Conservation (phyloP, 1,140 invertebrate genomes). For the Brachystomella parvula region DNA sequence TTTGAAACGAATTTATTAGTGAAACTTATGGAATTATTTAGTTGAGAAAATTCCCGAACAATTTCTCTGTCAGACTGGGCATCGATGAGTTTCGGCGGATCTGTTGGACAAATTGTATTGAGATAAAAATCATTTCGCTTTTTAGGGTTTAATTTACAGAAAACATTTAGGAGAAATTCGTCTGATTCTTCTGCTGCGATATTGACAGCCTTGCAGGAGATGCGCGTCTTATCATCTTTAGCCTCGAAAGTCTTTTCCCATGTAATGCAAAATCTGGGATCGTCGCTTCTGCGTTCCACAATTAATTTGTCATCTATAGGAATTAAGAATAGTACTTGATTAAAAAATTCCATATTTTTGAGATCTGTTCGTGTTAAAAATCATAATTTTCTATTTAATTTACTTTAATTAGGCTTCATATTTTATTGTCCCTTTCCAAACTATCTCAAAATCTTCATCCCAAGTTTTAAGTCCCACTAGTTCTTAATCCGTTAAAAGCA, state of each 20-base stretch:
- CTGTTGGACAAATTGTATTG: not conserved
- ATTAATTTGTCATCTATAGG: not conserved
- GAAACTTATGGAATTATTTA: not conserved
- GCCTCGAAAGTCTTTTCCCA: not conserved
- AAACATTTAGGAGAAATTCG: not conserved
- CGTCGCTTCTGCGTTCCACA: not conserved
- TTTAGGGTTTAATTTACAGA: not conserved
- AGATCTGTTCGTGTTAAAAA: too few relatives aligned
- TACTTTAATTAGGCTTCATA: too few relatives aligned
- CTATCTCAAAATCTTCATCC: too few relatives aligned
- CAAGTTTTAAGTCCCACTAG: too few relatives aligned
- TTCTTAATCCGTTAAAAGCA: too few relatives aligned
- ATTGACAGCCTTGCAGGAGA: not conserved
- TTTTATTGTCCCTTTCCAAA: too few relatives aligned
- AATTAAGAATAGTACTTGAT: too few relatives aligned
- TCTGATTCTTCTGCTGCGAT: not conserved
- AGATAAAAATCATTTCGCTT: not conserved
- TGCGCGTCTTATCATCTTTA: not conserved
- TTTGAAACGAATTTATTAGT: not conserved
- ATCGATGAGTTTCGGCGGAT: not conserved
- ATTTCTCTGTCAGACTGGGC: not conserved
- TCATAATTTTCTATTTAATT: too few relatives aligned
- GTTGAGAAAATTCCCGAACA: not conserved
- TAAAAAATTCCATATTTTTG: too few relatives aligned
- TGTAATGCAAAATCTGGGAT: not conserved